Percentiles rank a stretch among this genome's conserved stretches.
Evolutionary conservation across 1,140 invertebrate genomes (phyloP).

Genomic region (Stegodyphus mimosarum): DNA sequence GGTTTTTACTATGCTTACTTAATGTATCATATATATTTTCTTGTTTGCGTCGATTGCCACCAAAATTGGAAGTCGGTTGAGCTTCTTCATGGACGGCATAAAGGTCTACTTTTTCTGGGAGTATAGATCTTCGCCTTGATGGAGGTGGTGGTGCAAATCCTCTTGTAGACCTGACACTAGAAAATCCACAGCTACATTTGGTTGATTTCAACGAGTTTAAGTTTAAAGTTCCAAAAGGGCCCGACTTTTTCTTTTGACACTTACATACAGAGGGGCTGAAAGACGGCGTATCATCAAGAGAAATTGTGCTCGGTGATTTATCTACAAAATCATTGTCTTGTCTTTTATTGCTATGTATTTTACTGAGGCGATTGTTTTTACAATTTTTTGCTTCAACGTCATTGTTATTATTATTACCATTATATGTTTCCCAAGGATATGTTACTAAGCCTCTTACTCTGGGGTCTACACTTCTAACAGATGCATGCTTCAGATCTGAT

Average conservation of each 20-base stretch:
- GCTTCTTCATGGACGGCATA: slow-evolving; percentile 53
- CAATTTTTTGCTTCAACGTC: slow-evolving; percentile 18
- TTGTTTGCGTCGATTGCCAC: background rate
- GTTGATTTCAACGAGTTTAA: slow-evolving; percentile 38
- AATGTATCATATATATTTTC: slow-evolving; percentile 54
- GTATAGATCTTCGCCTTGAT: slow-evolving; percentile 35
- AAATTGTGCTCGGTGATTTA: slow-evolving; percentile 5
- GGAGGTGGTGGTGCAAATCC: slow-evolving; percentile 41
- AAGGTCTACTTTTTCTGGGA: slow-evolving; percentile 51
- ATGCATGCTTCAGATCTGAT: slow-evolving; percentile 27
- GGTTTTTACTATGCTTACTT: slow-evolving; percentile 24
- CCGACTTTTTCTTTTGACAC: slow-evolving; percentile 51
- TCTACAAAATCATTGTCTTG: background rate
- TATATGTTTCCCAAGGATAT: slow-evolving; percentile 53
- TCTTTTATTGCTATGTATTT: background rate
- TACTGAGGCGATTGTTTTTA: slow-evolving; percentile 39
- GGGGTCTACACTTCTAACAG: slow-evolving; percentile 28
- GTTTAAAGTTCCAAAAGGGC: slow-evolving; percentile 41
- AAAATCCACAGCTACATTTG: slow-evolving; percentile 55
- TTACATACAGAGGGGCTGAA: slow-evolving; percentile 12
- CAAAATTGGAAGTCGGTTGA: slow-evolving; percentile 11
- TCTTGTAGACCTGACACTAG: slow-evolving; percentile 35
- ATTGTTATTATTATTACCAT: slow-evolving; percentile 16
- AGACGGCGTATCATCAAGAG: background rate
- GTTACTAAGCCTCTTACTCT: slow-evolving; percentile 22